Evolutionary conservation across 2,113 vertebrate species (phyloP), one percentile per base, ranked within the genome.

Genomic region (Syngnathus typhle): DNA sequence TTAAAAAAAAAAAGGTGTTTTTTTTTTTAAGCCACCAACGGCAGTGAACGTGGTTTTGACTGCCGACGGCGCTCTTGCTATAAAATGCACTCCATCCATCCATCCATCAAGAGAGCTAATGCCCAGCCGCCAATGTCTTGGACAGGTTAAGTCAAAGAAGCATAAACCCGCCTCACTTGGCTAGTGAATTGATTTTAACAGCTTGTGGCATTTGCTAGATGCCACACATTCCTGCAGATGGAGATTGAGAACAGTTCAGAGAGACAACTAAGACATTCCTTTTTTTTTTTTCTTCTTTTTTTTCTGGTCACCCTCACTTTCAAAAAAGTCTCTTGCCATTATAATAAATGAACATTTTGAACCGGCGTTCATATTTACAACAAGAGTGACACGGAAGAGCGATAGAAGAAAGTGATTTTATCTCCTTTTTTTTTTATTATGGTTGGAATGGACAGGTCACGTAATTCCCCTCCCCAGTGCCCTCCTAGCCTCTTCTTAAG

Each of bases 181-280:
- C 59, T 65, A 52, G 39, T 51, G 55, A 46, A 67, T 65, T 11
- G 56, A 77, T 71, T 76, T 69, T 72, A 70, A 74, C 62, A 19
- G 21, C 58, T 56, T 72, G 73, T 79, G 74, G 75, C 88, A 84
- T 84, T 85, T 80, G 68, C 79, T 54, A 78, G 77, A 88, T 80
- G 73, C 76, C 76, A 72, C 41, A 61, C 64, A 86, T 87, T 82
- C 76, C 72, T 73, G 27, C 58, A 54, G 49, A 44, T 37, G 7
- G 46, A 55, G 69, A 65, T 52, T 1, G 18, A 36, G 12, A 43
- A 36, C 55, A 41, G 44, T 60, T 72, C 23, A 73, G 61, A 27
- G 52, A 23, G 52, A 55, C 63, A 60, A 65, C 21, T 37, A 64
- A 23, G 51, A 46, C 8, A 43, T 43, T 43, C 39, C 18, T 7